Evolutionary conservation across 2,113 vertebrate species (phyloP).

Genomic region (Cyprinus carpio): DNA sequence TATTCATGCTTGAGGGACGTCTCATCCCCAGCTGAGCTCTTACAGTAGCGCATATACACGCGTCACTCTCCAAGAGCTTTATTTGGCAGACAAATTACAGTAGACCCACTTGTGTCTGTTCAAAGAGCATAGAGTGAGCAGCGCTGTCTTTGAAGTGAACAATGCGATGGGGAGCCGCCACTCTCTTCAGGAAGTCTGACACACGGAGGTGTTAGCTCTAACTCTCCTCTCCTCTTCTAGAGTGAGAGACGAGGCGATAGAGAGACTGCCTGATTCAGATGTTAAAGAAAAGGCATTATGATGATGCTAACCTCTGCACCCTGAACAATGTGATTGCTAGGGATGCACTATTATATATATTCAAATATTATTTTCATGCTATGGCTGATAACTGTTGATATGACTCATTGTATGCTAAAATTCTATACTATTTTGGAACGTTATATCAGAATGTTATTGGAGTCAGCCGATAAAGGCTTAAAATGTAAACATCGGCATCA

Average conservation of each 20-base stretch:
- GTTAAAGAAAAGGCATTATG: background rate
- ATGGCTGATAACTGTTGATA: too few relatives aligned
- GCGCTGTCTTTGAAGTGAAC: conserved; percentile 48
- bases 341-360: background rate
- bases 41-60: conserved; percentile 40
- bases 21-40: conserved; percentile 28
- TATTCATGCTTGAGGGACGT: conserved; percentile 27
- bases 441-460: too few relatives aligned
- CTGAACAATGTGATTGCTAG: background rate
- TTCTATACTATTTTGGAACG: background rate
- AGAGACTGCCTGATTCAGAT: background rate
- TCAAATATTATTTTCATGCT: too few relatives aligned
- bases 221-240: conserved; percentile 5
- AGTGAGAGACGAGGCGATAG: background rate
- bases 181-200: conserved; percentile 36
- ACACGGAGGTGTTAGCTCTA: conserved; percentile 19
- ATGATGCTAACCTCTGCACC: background rate
- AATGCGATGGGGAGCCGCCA: conserved; percentile 10
- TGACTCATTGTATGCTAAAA: too few relatives aligned
- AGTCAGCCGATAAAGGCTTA: too few relatives aligned
- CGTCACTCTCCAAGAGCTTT: conserved; percentile 11
- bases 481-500: too few relatives aligned
- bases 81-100: conserved; percentile 46
- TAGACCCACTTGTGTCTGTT: conserved; percentile 42
- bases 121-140: conserved; percentile 34